phyloP scores from a whole-genome alignment of 2,113 vertebrate species.

The Acanthisitta chloris region DNA sequence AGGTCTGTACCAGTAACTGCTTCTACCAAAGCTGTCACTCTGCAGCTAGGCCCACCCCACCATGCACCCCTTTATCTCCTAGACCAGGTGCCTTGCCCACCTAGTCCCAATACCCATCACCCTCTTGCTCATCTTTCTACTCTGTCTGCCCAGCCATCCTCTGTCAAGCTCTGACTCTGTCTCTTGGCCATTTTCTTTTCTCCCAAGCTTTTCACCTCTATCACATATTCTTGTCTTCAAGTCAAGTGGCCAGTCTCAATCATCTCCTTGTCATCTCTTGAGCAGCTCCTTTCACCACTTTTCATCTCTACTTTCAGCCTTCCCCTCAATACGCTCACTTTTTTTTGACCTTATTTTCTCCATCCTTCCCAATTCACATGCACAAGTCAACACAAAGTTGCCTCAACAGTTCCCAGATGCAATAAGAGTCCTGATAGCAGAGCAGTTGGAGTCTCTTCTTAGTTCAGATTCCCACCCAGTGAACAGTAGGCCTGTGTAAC shows the following conservation, averaged over 20 bases:
- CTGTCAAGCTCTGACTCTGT: background rate
- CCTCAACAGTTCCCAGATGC: background rate
- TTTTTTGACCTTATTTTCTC: background rate
- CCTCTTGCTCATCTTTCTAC: background rate
- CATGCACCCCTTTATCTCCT: background rate
- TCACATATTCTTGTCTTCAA: background rate
- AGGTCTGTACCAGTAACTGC: background rate
- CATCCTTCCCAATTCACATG: background rate
- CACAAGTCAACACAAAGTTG: background rate
- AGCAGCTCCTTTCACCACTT: background rate
- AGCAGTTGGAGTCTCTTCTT: background rate
- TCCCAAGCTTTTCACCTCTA: background rate
- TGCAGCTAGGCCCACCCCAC: background rate
- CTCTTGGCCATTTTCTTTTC: background rate
- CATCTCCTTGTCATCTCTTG: background rate
- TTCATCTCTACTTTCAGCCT: background rate
- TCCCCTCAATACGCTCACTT: background rate
- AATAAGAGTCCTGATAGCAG: background rate
- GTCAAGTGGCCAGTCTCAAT: background rate
- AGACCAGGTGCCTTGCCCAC: background rate
- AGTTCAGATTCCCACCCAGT: background rate
- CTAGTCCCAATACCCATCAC: background rate
- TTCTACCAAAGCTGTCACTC: background rate
- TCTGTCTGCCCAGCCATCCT: background rate
- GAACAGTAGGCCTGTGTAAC: background rate